Percentiles rank a stretch among this genome's conserved stretches.
These are phyloP conservation scores for Rhegmatorhina hoffmannsi DNA, from an alignment of 2,113 vertebrate genomes.

Conservation along the genomic window DNA sequence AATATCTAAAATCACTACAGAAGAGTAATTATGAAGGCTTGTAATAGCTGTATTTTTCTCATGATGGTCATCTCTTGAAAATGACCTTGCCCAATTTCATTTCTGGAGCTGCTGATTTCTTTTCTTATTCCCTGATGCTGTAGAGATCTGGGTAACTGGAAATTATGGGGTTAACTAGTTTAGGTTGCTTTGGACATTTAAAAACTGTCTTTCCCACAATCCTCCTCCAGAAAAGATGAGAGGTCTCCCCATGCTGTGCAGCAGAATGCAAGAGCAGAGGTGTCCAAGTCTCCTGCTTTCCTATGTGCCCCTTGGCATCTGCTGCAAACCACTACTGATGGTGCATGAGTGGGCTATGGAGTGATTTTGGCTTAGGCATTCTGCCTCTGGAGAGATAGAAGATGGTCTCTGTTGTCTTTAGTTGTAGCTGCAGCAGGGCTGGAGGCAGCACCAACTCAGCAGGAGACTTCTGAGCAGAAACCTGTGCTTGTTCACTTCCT, in stretches of 20 bases:
- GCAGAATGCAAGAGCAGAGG: neutral
- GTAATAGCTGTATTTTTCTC: neutral
- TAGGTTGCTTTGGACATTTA: neutral
- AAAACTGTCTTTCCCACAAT: neutral
- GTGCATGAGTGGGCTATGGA: neutral
- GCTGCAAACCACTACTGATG: constrained; percentile 34
- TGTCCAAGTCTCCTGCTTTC: neutral
- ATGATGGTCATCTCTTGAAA: neutral
- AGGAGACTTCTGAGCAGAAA: neutral
- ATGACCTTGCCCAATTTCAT: accelerated
- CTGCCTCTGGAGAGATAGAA: constrained; percentile 6
- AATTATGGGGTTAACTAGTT: neutral
- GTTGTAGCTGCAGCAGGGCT: neutral
- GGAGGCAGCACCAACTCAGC: neutral
- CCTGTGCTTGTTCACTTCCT: neutral
- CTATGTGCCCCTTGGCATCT: neutral
- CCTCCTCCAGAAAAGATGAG: neutral
- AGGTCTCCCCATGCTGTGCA: neutral
- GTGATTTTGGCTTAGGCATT: neutral
- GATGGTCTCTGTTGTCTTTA: constrained; percentile 40
- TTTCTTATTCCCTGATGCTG: neutral
- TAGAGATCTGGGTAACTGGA: neutral
- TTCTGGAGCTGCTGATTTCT: neutral
- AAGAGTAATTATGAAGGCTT: neutral
- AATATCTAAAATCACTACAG: neutral